Evolutionary conservation across 2,888 invertebrate genomes (phyloP), one percentile per base, ranked within the genome.

Genomic region (Idaea dimidiata): DNA sequence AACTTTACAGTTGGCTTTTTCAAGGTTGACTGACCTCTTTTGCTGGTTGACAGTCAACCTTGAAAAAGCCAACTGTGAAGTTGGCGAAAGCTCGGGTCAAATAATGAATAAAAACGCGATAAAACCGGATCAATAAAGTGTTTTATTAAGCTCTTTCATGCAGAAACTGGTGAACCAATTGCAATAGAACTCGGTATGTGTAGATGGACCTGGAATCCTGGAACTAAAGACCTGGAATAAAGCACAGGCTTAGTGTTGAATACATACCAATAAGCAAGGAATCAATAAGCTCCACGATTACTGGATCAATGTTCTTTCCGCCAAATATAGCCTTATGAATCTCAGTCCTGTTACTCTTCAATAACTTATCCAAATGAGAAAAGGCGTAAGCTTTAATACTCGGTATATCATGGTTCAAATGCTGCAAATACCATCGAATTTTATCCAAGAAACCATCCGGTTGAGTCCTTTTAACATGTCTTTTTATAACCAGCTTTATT

Each of bases 311-410:
- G 31, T 94, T 94, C 68, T 95, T 95, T 65, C 95, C 95, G 8
- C 94, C 95, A 69, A 96, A 93, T 73, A 97, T 95, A 73, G 96
- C 94, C 72, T 94, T 93, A 75, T 96, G 96, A 62, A 97, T 89
- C 74, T 95, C 94, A 54, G 91, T 90, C 59, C 96, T 94, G 76
- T 96, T 94, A n/a, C 93, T 89, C 56, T 94, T 94, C 58, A 98
- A 89, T 66, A 96, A 93, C 60, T 93, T 93, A 65, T 95, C 94
- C 65, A 98, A 87, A 77, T 96, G 94, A 17, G 93, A 93, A 66
- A 98, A 92, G 0, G 96, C 97, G 79, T 95, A 95, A 0, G 96
- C 93, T 65, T 96, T 94, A 18, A 98, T 96, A 78, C 96, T 96
- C 1, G 96, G 93, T 72, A 96, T 96, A 79, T 98, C 97, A 78